Percentiles rank a stretch among this genome's conserved stretches.
Conservation (phyloP, 2,113 vertebrate genomes). For the Regulus satrapa region DNA sequence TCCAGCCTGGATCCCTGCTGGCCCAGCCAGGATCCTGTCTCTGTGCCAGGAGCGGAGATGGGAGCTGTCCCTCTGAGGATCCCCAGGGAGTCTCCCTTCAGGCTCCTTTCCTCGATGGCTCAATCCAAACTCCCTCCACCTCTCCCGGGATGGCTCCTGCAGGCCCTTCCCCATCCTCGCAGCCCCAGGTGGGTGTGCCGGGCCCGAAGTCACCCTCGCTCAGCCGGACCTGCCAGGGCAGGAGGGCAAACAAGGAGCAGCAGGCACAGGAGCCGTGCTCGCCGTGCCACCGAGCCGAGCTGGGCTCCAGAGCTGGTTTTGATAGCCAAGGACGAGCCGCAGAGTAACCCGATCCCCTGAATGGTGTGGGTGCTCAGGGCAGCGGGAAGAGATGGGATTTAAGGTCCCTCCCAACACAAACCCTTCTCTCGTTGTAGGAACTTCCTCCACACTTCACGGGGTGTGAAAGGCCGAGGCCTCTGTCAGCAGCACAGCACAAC, state of each 20-base stretch:
- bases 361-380: neutral
- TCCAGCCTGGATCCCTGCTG: rapidly evolving
- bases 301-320: no score
- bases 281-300: no score
- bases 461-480: neutral
- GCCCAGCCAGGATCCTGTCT: neutral
- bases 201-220: no score
- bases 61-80: neutral
- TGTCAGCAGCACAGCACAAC: neutral
- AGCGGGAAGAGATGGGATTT: neutral
- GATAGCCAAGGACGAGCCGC: neutral
- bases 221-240: no score
- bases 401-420: neutral
- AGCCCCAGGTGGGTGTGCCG: no score
- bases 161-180: neutral
- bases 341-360: neutral
- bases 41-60: neutral
- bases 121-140: neutral
- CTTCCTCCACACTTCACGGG: rapidly evolving
- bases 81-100: neutral
- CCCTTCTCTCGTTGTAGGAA: rapidly evolving
- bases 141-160: rapidly evolving
- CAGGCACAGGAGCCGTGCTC: no score
- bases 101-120: neutral
- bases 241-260: no score